phyloP scores from a whole-genome alignment of 2,797 vertebrate genomes.

The Centropyge bicolor region DNA sequence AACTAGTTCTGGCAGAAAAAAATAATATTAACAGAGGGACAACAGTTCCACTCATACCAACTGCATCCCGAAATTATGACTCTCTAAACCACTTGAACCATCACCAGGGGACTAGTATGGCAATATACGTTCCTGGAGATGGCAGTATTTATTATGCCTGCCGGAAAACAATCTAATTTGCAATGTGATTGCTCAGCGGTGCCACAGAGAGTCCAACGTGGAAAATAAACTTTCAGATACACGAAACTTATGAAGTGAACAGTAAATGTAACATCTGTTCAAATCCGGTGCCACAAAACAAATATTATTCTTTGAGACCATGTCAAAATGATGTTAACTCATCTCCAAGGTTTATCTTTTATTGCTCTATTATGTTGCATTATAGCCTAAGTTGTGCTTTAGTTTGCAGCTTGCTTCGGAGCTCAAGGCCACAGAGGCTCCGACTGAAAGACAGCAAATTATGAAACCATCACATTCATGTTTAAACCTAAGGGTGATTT shows the following conservation, averaged over 20 bases:
- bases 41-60: background rate
- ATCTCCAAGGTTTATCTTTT: background rate
- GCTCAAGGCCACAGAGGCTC: background rate
- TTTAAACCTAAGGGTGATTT: constrained; percentile 2
- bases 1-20: background rate
- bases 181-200: background rate
- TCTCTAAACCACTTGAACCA: background rate
- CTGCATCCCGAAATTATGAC: background rate
- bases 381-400: background rate
- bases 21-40: background rate
- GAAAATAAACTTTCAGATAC: constrained; percentile 22
- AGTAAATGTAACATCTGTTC: constrained; percentile 6
- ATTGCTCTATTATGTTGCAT: background rate
- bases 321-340: background rate
- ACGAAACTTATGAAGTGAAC: constrained; percentile 19
- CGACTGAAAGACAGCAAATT: background rate
- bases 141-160: constrained; percentile 7
- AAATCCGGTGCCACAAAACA: background rate
- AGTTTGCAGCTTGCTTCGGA: background rate
- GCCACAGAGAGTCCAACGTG: background rate
- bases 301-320: background rate
- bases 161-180: constrained; percentile 30
- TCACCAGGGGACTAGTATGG: constrained; percentile 7
- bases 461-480: constrained; percentile 1
- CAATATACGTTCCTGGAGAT: constrained; percentile 5